These are phyloP conservation scores for Gorsachius magnificus DNA, from an alignment of 2,797 vertebrate species.

Conservation along the genomic window DNA sequence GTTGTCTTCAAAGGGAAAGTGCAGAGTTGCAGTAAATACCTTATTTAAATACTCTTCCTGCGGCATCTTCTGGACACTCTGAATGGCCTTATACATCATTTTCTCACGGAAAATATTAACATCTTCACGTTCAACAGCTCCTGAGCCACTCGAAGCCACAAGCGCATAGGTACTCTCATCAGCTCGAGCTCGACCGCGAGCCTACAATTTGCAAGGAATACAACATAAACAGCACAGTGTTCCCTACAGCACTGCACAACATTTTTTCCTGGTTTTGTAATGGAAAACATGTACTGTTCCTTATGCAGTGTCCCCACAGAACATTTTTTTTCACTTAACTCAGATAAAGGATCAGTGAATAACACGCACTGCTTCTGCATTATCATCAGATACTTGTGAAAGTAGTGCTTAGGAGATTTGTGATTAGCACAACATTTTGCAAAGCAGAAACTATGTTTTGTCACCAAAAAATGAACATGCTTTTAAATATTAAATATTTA, in stretches of 20 bases:
- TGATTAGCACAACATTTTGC: not conserved
- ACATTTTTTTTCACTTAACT: not conserved
- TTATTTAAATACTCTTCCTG: slow-evolving; percentile 78
- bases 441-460: not conserved
- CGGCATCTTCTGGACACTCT: slow-evolving; percentile 80
- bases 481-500: not conserved
- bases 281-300: not conserved
- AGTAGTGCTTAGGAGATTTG: not conserved
- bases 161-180: slow-evolving; percentile 90
- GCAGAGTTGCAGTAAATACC: slow-evolving; percentile 73
- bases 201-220: slow-evolving; percentile 72
- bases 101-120: slow-evolving; percentile 88
- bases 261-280: not conserved
- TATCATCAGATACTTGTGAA: not conserved
- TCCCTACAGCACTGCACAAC: not conserved
- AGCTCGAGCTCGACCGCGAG: slow-evolving; percentile 90
- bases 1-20: not conserved
- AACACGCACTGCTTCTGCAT: not conserved
- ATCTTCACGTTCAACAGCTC: slow-evolving; percentile 87
- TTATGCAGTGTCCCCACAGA: not conserved
- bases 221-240: not conserved
- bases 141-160: slow-evolving; percentile 83
- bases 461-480: not conserved
- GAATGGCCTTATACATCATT: slow-evolving; percentile 94
- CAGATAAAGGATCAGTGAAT: not conserved